Evolutionary conservation across 2,797 vertebrate species (phyloP).

Genomic region (Notoglanidium macrostoma): DNA sequence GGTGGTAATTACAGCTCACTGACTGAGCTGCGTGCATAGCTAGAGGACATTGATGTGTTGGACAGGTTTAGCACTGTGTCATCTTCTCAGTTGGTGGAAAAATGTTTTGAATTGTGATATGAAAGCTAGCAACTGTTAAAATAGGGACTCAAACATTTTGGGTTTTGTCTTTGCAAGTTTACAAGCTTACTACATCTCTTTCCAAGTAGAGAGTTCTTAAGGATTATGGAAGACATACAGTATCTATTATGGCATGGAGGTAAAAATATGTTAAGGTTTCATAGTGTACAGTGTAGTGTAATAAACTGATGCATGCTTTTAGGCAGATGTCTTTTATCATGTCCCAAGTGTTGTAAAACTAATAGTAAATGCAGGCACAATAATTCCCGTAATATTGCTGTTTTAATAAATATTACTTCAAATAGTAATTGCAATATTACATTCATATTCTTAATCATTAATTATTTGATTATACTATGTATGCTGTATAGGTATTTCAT

Average conservation of each 20-base stretch:
- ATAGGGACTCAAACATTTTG: slow-evolving; percentile 8
- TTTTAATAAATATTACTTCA: neutral
- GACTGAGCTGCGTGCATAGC: slow-evolving; percentile 29
- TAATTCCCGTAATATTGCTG: neutral
- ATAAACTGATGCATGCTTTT: neutral
- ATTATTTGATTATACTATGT: neutral
- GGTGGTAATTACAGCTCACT: slow-evolving; percentile 24
- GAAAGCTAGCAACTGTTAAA: slow-evolving; percentile 27
- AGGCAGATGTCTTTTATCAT: neutral
- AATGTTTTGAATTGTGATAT: slow-evolving; percentile 26
- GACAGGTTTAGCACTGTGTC: too few relatives aligned
- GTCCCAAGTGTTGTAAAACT: neutral
- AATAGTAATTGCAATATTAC: neutral
- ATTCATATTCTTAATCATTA: neutral
- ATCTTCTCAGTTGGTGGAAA: neutral
- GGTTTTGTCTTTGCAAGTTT: neutral
- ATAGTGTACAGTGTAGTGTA: neutral
- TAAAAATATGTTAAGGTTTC: too few relatives aligned
- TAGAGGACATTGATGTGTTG: slow-evolving; percentile 1
- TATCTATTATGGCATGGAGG: neutral
- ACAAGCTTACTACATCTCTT: neutral
- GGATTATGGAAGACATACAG: neutral
- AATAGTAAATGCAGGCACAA: neutral
- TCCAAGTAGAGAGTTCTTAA: neutral
- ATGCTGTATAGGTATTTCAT: neutral